Percentiles rank a stretch among this genome's conserved stretches.
These are phyloP conservation scores for Philhelius pedissequus DNA, from an alignment of 2,888 invertebrate genomes.

Conservation along the genomic window DNA sequence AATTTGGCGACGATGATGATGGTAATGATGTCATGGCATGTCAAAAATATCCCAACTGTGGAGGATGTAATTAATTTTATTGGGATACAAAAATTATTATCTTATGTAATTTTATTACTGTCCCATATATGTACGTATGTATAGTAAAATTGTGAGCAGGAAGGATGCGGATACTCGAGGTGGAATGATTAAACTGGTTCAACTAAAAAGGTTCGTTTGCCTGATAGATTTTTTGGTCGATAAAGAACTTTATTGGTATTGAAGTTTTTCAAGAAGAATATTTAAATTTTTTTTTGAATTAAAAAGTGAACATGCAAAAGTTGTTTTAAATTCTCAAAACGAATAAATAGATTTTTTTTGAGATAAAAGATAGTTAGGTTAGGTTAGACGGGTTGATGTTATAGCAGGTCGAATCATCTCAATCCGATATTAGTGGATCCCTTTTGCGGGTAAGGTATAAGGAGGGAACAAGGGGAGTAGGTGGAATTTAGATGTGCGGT, in stretches of 20 bases:
- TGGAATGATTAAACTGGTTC: not conserved
- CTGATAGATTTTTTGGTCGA: not conserved
- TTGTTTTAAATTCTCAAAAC: too few species aligned
- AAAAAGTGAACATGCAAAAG: too few species aligned
- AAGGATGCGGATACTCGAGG: not conserved
- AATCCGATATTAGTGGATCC: too few species aligned
- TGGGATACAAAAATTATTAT: slow-evolving; percentile 8
- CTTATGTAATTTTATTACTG: slow-evolving; percentile 19
- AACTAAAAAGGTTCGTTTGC: too few species aligned
- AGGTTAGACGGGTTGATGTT: too few species aligned
- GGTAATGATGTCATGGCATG: not conserved
- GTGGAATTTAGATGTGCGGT: too few species aligned
- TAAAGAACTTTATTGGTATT: not conserved
- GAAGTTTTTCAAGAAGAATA: not conserved
- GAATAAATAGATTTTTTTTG: too few species aligned
- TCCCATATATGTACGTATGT: too few species aligned
- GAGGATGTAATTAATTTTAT: slow-evolving; percentile 42
- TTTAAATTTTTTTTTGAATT: not conserved
- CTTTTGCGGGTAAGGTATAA: too few species aligned
- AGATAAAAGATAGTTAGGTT: too few species aligned
- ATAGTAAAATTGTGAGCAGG: not conserved
- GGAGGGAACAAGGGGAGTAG: too few species aligned
- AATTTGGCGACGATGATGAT: not conserved
- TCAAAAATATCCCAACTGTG: not conserved
- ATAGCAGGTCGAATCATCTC: too few species aligned